Percentiles rank a stretch among this genome's conserved stretches.
phyloP scores from a whole-genome alignment of 2,888 invertebrate species.

The Hypsopygia costalis region DNA sequence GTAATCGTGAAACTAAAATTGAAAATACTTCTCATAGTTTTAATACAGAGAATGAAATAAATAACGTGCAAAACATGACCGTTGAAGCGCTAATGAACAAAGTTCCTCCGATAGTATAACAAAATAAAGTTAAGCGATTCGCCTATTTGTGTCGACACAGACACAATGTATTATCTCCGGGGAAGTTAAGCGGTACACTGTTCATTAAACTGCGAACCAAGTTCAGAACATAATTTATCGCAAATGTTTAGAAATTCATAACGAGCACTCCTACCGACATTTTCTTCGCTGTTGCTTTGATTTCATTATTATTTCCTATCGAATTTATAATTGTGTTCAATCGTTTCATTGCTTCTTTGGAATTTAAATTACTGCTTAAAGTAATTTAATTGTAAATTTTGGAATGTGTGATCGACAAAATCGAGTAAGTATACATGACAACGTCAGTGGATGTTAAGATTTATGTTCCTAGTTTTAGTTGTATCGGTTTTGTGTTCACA shows the following conservation, averaged over 20 bases:
- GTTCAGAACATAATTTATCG: conserved; percentile 38
- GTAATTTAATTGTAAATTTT: no score
- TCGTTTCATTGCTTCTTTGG: background rate
- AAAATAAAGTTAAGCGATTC: conserved; percentile 32
- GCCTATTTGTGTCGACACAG: conserved; percentile 40
- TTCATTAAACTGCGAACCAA: conserved; percentile 42
- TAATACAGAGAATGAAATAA: no score
- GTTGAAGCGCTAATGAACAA: conserved; percentile 22
- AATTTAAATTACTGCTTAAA: background rate
- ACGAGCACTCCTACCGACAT: conserved; percentile 13
- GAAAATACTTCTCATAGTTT: no score
- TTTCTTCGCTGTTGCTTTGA: background rate
- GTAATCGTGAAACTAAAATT: no score
- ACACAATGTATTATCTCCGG: conserved; percentile 42
- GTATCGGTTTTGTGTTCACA: no score
- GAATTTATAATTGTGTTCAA: background rate
- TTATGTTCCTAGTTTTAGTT: no score
- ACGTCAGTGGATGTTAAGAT: no score
- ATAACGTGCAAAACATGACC: background rate
- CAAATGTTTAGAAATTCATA: conserved; percentile 27
- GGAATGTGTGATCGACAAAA: no score
- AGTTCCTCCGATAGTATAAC: conserved; percentile 21
- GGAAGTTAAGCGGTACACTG: conserved; percentile 39
- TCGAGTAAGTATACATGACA: no score
- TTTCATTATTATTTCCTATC: background rate